These are phyloP conservation scores for Mya arenaria DNA, from an alignment of 1,140 invertebrate genomes.

Conservation along the genomic window DNA sequence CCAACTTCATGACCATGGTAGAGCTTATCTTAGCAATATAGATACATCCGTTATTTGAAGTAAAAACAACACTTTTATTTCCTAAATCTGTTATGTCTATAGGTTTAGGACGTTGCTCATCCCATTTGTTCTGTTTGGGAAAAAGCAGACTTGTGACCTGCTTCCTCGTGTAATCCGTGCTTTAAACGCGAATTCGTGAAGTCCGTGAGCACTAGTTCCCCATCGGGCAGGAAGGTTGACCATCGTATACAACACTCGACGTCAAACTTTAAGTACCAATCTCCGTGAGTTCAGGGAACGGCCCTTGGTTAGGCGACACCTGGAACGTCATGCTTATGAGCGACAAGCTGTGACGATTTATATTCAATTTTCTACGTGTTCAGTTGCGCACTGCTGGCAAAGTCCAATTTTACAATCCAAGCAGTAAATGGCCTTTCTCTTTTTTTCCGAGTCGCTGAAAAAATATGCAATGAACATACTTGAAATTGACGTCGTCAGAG, in stretches of 20 bases:
- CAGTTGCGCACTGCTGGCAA: slow-evolving; percentile 13
- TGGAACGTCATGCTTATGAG: slow-evolving; percentile 31
- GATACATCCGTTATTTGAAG: slow-evolving; percentile 37
- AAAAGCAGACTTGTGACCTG: slow-evolving; percentile 25
- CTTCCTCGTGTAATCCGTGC: slow-evolving; percentile 39
- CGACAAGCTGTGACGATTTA: slow-evolving; percentile 46
- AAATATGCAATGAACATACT: slow-evolving; percentile 32
- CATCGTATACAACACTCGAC: slow-evolving; percentile 34
- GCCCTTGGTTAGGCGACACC: slow-evolving; percentile 40
- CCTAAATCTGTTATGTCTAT: slow-evolving; percentile 26
- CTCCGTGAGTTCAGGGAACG: slow-evolving; percentile 44
- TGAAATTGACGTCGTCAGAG: not conserved
- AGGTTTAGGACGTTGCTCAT: slow-evolving; percentile 36
- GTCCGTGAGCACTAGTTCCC: slow-evolving; percentile 43
- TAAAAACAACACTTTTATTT: not conserved
- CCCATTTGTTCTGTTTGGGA: slow-evolving; percentile 46
- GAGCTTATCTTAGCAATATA: slow-evolving; percentile 26
- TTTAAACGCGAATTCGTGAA: slow-evolving; percentile 40
- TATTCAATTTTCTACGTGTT: slow-evolving; percentile 31
- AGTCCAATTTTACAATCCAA: slow-evolving; percentile 39
- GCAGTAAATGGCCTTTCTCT: slow-evolving; percentile 9
- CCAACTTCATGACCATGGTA: slow-evolving; percentile 34
- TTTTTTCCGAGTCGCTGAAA: slow-evolving; percentile 36
- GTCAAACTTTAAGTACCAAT: slow-evolving; percentile 49
- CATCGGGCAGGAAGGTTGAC: slow-evolving; percentile 39